phyloP scores from a whole-genome alignment of 2,888 invertebrate genomes.

The Shargacucullia verbasci region DNA sequence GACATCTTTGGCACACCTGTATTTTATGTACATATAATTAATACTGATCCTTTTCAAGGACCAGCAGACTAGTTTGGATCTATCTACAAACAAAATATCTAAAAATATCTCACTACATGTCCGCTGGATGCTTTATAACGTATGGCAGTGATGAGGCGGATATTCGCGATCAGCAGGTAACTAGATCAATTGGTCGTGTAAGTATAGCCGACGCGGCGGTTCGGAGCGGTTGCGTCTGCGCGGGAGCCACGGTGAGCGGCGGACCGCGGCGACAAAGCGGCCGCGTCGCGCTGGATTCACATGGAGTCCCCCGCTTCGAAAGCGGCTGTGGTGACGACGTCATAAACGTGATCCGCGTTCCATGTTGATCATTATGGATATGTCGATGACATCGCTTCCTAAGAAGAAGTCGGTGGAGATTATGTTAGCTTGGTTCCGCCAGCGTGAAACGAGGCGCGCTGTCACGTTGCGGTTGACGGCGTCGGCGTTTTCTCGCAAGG shows the following conservation, averaged over 20 bases:
- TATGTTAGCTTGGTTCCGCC: slow-evolving; percentile 92
- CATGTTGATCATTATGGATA: slow-evolving; percentile 88
- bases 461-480: slow-evolving; percentile 92
- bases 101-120: slow-evolving; percentile 77
- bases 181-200: slow-evolving; percentile 65
- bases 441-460: slow-evolving; percentile 90
- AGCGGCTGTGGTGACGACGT: slow-evolving; percentile 71
- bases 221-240: slow-evolving; percentile 59
- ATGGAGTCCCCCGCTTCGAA: slow-evolving; percentile 74
- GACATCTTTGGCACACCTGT: slow-evolving; percentile 65
- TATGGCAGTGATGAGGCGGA: slow-evolving; percentile 70
- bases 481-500: slow-evolving; percentile 91
- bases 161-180: slow-evolving; percentile 59
- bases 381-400: slow-evolving; percentile 92
- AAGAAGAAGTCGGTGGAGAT: slow-evolving; percentile 93
- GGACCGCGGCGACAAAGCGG: slow-evolving; percentile 47
- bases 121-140: slow-evolving; percentile 56
- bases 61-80: slow-evolving; percentile 74
- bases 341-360: slow-evolving; percentile 82
- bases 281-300: slow-evolving; percentile 57
- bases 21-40: slow-evolving; percentile 61
- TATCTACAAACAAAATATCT: slow-evolving; percentile 67
- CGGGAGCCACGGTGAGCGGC: slow-evolving; percentile 74
- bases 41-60: slow-evolving; percentile 62
- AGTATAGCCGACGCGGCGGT: slow-evolving; percentile 59